These are phyloP conservation scores for Calidris pygmaea DNA, from an alignment of 2,113 vertebrate species.

Conservation along the genomic window DNA sequence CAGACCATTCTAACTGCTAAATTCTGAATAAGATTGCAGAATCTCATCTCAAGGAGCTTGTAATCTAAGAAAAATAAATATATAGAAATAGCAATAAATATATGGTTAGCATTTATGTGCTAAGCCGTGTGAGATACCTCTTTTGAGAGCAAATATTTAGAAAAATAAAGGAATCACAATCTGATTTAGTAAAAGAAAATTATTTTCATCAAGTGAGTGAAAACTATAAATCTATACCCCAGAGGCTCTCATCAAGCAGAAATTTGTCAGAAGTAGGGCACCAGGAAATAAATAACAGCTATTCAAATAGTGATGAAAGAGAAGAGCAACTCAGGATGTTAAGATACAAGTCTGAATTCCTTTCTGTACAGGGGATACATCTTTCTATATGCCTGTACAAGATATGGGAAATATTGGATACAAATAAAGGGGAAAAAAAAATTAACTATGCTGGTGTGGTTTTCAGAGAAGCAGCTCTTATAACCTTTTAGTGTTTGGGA, in stretches of 20 bases:
- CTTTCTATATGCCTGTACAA: not conserved
- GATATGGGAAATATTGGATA: not conserved
- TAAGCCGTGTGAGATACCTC: not conserved
- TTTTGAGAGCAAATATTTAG: not conserved
- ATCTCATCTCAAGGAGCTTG: not conserved
- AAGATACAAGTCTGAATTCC: not conserved
- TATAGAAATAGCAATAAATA: not conserved
- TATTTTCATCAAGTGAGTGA: not conserved
- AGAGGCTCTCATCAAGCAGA: constrained; percentile 3
- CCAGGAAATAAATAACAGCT: not conserved
- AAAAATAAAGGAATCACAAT: constrained; percentile 9
- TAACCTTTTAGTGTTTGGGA: not conserved
- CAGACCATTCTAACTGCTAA: not conserved
- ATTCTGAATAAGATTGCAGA: not conserved
- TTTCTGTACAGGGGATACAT: not conserved
- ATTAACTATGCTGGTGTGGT: not conserved
- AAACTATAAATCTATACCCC: constrained; percentile 3
- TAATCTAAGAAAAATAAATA: not conserved
- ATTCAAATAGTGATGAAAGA: not conserved
- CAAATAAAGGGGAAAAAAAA: not conserved
- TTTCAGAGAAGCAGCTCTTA: not conserved
- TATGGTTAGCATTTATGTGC: not conserved
- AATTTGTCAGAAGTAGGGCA: constrained; percentile 15
- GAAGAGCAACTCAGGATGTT: not conserved
- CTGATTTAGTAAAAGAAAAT: not conserved